Percentiles rank a stretch among this genome's conserved stretches.
phyloP scores from a whole-genome alignment of 92 coral and sea anemone species.

The Siderastrea siderea region DNA sequence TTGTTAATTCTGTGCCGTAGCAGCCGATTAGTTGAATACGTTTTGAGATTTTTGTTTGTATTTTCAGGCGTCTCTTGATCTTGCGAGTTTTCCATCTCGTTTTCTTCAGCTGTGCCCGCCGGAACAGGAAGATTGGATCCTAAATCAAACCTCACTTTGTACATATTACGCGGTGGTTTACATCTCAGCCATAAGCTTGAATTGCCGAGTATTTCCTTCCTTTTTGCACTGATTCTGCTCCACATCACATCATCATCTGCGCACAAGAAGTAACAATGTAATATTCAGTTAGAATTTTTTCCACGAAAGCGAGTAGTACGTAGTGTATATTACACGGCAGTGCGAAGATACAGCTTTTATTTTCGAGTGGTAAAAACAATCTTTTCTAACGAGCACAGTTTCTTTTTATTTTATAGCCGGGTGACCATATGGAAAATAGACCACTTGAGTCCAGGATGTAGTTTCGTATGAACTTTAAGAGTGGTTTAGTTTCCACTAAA shows the following conservation, averaged over 20 bases:
- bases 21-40: conserved; percentile 9
- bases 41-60: neutral
- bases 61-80: neutral
- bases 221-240: conserved; percentile 38
- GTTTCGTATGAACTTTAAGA: too few species aligned
- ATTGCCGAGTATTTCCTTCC: conserved; percentile 39
- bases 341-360: too few species aligned
- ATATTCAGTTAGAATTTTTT: neutral
- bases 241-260: conserved; percentile 46
- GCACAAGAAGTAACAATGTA: neutral
- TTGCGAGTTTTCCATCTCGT: neutral
- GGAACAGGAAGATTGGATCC: neutral
- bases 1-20: conserved; percentile 30
- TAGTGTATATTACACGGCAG: too few species aligned
- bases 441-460: too few species aligned
- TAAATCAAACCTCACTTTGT: conserved; percentile 40
- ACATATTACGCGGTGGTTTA: conserved; percentile 10
- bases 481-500: too few species aligned
- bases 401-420: too few species aligned
- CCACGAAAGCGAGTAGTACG: too few species aligned
- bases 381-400: too few species aligned
- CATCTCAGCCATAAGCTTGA: conserved; percentile 32
- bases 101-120: neutral
- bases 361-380: too few species aligned
- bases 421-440: too few species aligned